phyloP scores from a whole-genome alignment of 2,888 invertebrate genomes.

The Nomada goodeniana region DNA sequence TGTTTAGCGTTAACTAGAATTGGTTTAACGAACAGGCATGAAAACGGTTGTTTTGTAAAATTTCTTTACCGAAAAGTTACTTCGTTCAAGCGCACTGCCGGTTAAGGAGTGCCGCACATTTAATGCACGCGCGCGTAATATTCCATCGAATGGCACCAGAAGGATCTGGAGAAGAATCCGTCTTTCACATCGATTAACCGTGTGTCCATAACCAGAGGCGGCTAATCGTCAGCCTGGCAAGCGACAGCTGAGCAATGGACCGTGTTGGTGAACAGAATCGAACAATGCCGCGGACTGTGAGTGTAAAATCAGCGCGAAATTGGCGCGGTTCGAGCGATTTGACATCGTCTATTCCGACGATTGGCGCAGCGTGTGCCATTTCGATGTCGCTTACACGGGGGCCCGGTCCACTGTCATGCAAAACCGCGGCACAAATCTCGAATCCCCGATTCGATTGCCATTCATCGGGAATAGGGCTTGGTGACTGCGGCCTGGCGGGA shows the following conservation, averaged over 20 bases:
- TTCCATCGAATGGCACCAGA: neutral
- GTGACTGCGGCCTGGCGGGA: conserved; percentile 42
- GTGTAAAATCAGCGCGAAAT: conserved; percentile 66
- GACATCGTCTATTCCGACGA: conserved; percentile 70
- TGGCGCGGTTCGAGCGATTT: conserved; percentile 68
- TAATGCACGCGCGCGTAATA: neutral
- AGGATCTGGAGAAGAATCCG: neutral
- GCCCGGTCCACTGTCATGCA: conserved; percentile 72
- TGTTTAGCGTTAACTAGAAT: too few species aligned
- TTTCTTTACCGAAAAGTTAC: too few species aligned
- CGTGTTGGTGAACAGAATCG: conserved; percentile 12
- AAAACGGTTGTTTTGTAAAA: too few species aligned
- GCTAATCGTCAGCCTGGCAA: conserved; percentile 31
- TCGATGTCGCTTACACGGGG: conserved; percentile 65
- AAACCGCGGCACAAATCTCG: conserved; percentile 75
- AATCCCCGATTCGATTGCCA: conserved; percentile 72
- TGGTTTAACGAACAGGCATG: too few species aligned
- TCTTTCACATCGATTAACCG: conserved; percentile 23
- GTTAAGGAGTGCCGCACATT: too few species aligned
- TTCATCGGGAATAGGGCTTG: conserved; percentile 53
- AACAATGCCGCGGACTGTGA: conserved; percentile 22
- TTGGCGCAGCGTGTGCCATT: conserved; percentile 70
- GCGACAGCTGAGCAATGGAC: conserved; percentile 3
- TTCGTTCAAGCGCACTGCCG: too few species aligned
- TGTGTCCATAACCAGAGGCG: conserved; percentile 23